Conservation (phyloP, 2,888 invertebrate species). For the Sarcophaga carnaria region DNA sequence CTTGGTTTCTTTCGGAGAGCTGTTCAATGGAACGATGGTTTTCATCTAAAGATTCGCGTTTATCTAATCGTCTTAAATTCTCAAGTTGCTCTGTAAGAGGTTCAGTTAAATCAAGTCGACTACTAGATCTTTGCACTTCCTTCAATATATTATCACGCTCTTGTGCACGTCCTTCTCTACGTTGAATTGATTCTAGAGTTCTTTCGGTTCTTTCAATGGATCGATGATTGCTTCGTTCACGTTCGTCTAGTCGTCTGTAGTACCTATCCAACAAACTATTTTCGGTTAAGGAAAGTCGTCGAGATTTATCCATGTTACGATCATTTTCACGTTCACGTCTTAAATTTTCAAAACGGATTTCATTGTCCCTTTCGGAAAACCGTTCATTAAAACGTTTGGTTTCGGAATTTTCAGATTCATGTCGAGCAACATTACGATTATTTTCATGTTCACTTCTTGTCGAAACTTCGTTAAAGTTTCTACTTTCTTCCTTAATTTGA, state of each 20-base stretch:
- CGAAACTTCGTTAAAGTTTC: too few species aligned
- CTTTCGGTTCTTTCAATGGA: not conserved
- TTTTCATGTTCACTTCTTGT: not conserved
- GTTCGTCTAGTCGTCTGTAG: not conserved
- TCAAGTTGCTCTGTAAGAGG: not conserved
- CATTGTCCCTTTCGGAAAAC: not conserved
- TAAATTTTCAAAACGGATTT: not conserved
- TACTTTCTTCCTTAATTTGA: too few species aligned
- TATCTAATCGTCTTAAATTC: not conserved
- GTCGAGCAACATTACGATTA: not conserved
- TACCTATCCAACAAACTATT: not conserved
- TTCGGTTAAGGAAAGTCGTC: not conserved
- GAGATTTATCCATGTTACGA: not conserved
- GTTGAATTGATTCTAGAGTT: too few species aligned
- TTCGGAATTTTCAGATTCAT: not conserved
- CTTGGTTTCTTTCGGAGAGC: not conserved
- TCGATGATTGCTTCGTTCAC: not conserved
- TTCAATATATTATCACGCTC: not conserved
- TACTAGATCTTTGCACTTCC: not conserved
- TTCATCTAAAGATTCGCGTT: not conserved
- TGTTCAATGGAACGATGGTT: not conserved
- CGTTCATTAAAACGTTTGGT: not conserved
- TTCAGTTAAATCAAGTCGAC: not conserved
- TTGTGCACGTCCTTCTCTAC: not conserved
- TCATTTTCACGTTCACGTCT: not conserved